Conservation (phyloP, 2,888 invertebrate species). For the Formica aserva region DNA sequence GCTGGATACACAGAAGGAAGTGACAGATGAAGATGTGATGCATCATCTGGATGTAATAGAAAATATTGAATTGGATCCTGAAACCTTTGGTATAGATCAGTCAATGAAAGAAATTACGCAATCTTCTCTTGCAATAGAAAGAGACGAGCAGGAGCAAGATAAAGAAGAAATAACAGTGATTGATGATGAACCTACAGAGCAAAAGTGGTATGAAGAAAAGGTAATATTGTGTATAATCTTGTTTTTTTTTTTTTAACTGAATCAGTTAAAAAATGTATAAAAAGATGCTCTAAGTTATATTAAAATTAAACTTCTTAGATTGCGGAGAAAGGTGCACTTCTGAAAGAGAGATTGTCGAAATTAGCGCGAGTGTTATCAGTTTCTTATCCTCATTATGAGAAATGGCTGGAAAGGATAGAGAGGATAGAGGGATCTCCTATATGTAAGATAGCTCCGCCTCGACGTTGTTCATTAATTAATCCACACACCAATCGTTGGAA, state of each 20-base stretch:
- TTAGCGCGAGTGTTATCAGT: slow-evolving; percentile 81
- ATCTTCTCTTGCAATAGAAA: not conserved
- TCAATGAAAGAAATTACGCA: not conserved
- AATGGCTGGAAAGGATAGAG: slow-evolving; percentile 80
- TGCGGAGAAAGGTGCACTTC: slow-evolving; percentile 76
- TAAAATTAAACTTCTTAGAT: slow-evolving; percentile 75
- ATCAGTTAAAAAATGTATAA: slow-evolving; percentile 13
- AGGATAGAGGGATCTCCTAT: slow-evolving; percentile 78
- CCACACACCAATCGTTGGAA: slow-evolving; percentile 83
- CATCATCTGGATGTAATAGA: slow-evolving; percentile 81
- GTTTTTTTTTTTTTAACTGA: slow-evolving; percentile 7
- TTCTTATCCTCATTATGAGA: slow-evolving; percentile 82
- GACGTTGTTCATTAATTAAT: slow-evolving; percentile 78
- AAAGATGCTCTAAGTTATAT: not conserved
- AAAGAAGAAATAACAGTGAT: slow-evolving; percentile 2
- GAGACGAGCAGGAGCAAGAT: not conserved
- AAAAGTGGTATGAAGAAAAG: slow-evolving; percentile 79
- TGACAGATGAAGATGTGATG: slow-evolving; percentile 79
- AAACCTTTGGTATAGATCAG: slow-evolving; percentile 31
- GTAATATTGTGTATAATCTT: slow-evolving; percentile 65
- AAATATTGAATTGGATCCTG: slow-evolving; percentile 74
- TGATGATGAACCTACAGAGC: slow-evolving; percentile 7
- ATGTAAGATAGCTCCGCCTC: slow-evolving; percentile 80
- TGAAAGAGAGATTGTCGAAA: slow-evolving; percentile 81
- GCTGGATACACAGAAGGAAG: slow-evolving; percentile 56